Base-by-base conservation (phyloP, 2,113 vertebrate species). In the Phaethon lepturus region DNA sequence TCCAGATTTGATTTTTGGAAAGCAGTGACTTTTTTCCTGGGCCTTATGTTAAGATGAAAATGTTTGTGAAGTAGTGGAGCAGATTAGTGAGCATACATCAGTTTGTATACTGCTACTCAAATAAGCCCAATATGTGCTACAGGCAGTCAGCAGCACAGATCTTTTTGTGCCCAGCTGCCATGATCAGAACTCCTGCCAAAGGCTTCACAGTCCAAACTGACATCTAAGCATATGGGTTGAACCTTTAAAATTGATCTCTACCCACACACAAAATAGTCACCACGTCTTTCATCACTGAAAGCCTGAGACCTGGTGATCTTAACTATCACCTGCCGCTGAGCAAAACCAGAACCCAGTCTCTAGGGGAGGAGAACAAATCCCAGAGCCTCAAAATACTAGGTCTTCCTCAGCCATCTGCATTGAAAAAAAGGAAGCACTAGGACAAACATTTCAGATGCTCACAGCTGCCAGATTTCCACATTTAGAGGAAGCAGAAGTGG, bases 321-420 rank as follows among this genome's bases (percentile, higher is more conserved):
- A 33, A 22, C 4, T 33, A 9, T 59, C 28, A 72, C 20, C 19
- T 44, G n/a, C 3, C 55, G 33, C 11, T 50, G 15, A 60, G 26
- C 12, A 64, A 85, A 84, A 28, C 17, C n/a, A 33, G 20, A 64
- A 40, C 4, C 1, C 1, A 0, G 0, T 42, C 16, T 44, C 28
- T 56, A 23, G 9, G 13, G 4, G 13, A 42, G 20, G 8, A 56
- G 14, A 73, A 86, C 26, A 59, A 83, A 64, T 56, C 14, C 11
- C 35, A 64, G 19, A 88, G 35, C 7, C n/a, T 15, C 45, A 31
- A 22, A 93, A 71, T 12, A 62, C 7, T 23, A 38, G 6, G 12
- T 68, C 26, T 85, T 86, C 40, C 55, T 78, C 31, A 67, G 44
- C 13, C 26, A 38, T 50, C 16, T 2, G 0, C 33, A 58, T 4